Base-by-base conservation (phyloP, 2,113 vertebrate genomes). In the Platanista minor region DNA sequence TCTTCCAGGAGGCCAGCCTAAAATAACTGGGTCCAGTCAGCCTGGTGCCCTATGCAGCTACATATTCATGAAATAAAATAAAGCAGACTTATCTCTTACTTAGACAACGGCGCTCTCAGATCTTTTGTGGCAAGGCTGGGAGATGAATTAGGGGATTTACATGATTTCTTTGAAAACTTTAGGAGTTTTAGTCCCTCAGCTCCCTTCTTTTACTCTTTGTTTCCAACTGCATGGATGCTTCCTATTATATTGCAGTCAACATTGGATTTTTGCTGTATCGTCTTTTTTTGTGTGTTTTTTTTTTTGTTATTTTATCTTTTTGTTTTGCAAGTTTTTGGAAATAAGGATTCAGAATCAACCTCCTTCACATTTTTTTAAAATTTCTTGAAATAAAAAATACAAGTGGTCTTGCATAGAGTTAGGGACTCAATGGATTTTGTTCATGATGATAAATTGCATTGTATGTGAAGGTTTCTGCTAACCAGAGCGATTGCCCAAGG, bases 31-130 rank as follows among this genome's bases (percentile, higher is more conserved):
- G 92, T 33, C 62, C 94, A 84, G 25, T 77, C 95, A 75, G 84
- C 52, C 75, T 61, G 88, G 94, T 93, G 80, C 94, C 67, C 81
- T 84, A 1, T 33, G 66, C 52, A 74, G 77, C 91, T 86, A 59
- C 66, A 86, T 96, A 94, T 92, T 97, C 95, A 71, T 96, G 95
- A 97, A 80, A 78, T 96, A 87, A 96, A 97, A 96, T 72, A 31
- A 91, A 66, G 80, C 46, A 88, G 61, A 69, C 81, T 69, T 94
- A 80, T 85, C n/a, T 92, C 43, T 54, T 64, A 83, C 87, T 89
- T 17, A 52, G 91, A 97, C 83, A 95, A 9, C 67, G 85, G 88
- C 29, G 39, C 36, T 54, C 92, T 96, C 84, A 86, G 91, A 96
- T 96, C 69, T 64, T 84, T 71, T 43, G 71, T 94, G 75, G 72